A percentile compares a stretch with the other conserved stretches of the same genome.
Evolutionary conservation across 1,140 invertebrate species (phyloP).

Genomic region (Melipona quadrifasciata): DNA sequence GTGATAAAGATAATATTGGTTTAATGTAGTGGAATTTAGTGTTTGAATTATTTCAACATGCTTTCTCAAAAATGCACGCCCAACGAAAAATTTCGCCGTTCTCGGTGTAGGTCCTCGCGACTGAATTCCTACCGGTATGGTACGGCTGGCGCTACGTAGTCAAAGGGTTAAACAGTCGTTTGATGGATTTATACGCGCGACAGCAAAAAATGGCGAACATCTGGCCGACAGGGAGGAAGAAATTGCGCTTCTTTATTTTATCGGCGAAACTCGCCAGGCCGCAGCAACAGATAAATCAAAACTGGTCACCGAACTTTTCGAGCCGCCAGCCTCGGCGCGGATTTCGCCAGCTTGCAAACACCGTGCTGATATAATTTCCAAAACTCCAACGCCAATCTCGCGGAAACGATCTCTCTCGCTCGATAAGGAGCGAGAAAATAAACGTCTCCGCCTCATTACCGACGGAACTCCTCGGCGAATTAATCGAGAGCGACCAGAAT

Average conservation of each 20-base stretch:
- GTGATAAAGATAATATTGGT: too few species aligned
- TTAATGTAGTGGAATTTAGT: too few species aligned
- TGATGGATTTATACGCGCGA: not conserved
- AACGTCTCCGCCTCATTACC: not conserved
- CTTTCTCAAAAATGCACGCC: too few species aligned
- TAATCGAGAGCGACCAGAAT: not conserved
- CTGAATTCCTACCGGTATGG: too few species aligned
- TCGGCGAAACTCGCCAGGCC: conserved; percentile 41
- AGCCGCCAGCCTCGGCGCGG: conserved; percentile 20
- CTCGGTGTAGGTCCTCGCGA: too few species aligned
- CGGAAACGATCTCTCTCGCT: too few species aligned
- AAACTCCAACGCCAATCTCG: not conserved
- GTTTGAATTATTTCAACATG: too few species aligned
- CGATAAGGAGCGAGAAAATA: not conserved
- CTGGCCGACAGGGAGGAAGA: not conserved
- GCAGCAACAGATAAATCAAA: conserved; percentile 65
- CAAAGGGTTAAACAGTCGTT: too few species aligned
- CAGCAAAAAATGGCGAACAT: not conserved
- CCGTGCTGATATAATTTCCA: not conserved
- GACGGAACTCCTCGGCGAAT: not conserved
- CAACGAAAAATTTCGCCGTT: too few species aligned
- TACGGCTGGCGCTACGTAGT: too few species aligned
- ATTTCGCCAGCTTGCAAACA: not conserved
- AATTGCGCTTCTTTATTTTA: conserved; percentile 54
- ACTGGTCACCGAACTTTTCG: conserved; percentile 57